Evolutionary conservation across 2,888 invertebrate species (phyloP).

Genomic region (Parelbella ahira): DNA sequence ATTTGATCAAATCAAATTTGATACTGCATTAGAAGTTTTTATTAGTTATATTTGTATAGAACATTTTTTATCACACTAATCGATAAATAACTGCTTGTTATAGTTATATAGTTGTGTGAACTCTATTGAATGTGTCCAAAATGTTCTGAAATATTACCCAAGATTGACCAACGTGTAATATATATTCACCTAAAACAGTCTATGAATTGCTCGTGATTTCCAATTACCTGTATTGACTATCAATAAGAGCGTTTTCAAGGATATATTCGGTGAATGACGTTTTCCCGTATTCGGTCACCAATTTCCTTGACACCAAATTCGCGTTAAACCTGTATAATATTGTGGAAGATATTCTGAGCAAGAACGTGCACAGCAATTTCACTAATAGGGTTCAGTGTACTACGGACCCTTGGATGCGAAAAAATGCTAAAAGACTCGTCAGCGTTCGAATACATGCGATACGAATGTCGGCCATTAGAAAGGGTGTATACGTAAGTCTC

Average conservation of each 20-base stretch:
- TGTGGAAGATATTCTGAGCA: constrained; percentile 29
- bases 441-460: constrained; percentile 23
- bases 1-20: too few species aligned
- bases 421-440: constrained; percentile 30
- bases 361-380: constrained; percentile 34
- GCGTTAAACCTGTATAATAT: constrained; percentile 30
- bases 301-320: constrained; percentile 21
- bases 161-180: too few species aligned
- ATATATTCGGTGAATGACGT: constrained; percentile 6
- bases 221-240: constrained; percentile 2
- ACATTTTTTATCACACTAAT: too few species aligned
- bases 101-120: too few species aligned
- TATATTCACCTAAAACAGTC: not conserved
- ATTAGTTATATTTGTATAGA: too few species aligned
- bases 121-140: too few species aligned
- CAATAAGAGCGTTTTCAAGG: not conserved
- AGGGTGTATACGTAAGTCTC: constrained; percentile 49
- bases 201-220: not conserved
- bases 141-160: too few species aligned
- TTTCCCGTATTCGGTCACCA: constrained; percentile 7
- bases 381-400: constrained; percentile 36
- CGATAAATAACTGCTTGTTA: too few species aligned
- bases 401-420: constrained; percentile 28
- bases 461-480: constrained; percentile 25
- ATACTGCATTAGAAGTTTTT: too few species aligned